Conservation (phyloP, 2,797 vertebrate genomes). For the Semaprochilodus insignis region DNA sequence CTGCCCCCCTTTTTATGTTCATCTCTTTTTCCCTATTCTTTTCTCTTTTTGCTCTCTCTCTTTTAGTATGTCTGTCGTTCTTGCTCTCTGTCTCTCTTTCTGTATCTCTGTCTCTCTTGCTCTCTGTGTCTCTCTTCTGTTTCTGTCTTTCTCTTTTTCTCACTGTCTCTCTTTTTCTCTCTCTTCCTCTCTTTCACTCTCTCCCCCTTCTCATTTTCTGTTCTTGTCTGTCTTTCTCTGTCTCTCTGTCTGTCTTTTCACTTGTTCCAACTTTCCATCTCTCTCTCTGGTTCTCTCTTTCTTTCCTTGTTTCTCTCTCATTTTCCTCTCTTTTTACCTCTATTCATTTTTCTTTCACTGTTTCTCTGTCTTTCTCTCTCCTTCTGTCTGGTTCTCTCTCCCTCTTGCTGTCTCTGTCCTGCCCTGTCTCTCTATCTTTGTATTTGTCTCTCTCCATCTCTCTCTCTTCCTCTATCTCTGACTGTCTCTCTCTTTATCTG, state of each 20-base stretch:
- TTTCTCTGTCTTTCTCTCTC: constrained; percentile 61
- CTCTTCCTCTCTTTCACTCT: constrained; percentile 9
- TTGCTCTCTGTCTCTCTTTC: constrained; percentile 51
- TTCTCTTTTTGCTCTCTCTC: no score
- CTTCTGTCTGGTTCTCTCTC: no score
- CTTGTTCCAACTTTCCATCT: constrained; percentile 9
- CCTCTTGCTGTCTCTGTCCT: constrained; percentile 58
- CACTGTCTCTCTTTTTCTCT: constrained; percentile 4
- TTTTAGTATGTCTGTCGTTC: background rate
- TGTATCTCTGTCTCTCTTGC: constrained; percentile 25
- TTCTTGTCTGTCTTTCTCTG: constrained; percentile 59
- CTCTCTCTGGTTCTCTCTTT: constrained; percentile 39
- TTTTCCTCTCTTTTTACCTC: background rate
- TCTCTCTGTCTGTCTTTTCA: background rate
- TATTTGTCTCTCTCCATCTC: constrained; percentile 27
- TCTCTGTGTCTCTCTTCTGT: constrained; percentile 57
- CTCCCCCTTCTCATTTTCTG: constrained; percentile 2
- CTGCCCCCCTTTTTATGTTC: no score
- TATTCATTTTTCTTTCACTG: no score
- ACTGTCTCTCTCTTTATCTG: no score
- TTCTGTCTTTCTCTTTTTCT: background rate
- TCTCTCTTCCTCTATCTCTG: no score
- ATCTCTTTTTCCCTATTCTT: no score
- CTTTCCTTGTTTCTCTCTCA: constrained; percentile 56
- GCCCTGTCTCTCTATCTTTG: no score